Base-by-base conservation (phyloP, 2,888 invertebrate species). In the Hemistola chrysoprasaria region DNA sequence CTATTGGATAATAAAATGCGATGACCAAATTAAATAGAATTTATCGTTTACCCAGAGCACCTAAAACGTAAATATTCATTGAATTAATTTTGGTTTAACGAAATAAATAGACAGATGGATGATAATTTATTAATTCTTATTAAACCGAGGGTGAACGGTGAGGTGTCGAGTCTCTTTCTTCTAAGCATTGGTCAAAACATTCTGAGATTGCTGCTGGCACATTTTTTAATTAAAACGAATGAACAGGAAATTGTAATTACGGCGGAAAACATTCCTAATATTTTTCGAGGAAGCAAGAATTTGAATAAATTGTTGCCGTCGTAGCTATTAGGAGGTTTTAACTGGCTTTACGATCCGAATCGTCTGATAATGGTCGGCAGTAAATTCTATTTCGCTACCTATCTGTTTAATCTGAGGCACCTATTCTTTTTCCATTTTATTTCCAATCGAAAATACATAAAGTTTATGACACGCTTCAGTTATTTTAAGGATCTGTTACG, bases 281-380 rank as follows among this genome's bases (percentile, higher is more conserved):
- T 65, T 65, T 69, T 69, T 62, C 51, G 39, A 38, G 23, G 48
- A 42, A 56, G 50, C 47, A 67, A 59, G 71, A 72, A 72, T 71
- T 75, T 70, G 56, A 67, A 73, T 74, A 71, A 77, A 76, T 70
- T 71, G 70, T 75, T 68, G 71, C 68, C 61, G 59, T 65, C 69
- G 64, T 57, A 59, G 72, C 74, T 68, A 66, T 74, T 71, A 72
- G 61, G 71, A 68, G 70, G 62, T 72, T 73, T 72, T 67, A 72
- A 70, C 62, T 71, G 59, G 66, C 53, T 75, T 78, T 75, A 75
- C 72, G 76, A 75, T 68, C 68, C 44, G 66, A 61, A 71, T 73
- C 68, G 66, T 58, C 65, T 71, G 68, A 71, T 75, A 74, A 78
- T 73, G 67, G 76, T 48, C 36, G 50, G 56, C 65, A 60, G 68